These are phyloP conservation scores for Acanthopleura granulata DNA, from an alignment of 2,888 invertebrate genomes.

Conservation along the genomic window DNA sequence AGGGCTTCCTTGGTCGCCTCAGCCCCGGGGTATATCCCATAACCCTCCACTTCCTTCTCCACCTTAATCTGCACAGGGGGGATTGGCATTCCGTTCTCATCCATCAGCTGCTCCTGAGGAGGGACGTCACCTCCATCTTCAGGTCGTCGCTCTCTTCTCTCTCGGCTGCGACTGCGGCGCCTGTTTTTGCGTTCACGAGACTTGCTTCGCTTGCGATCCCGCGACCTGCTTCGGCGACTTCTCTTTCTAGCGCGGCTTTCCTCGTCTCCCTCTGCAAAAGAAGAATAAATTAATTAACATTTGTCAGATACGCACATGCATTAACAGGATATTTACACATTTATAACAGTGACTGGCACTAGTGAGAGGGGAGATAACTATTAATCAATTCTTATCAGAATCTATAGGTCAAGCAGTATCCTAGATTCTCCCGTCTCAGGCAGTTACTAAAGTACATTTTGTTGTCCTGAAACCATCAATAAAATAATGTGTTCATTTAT, in stretches of 20 bases:
- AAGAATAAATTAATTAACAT: not conserved
- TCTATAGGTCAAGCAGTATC: too few relatives aligned
- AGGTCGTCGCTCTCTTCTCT: conserved; percentile 15
- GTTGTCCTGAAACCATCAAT: too few relatives aligned
- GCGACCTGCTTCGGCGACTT: conserved; percentile 42
- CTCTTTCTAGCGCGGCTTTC: conserved; percentile 27
- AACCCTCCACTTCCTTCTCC: conserved; percentile 35
- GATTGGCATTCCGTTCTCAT: not conserved
- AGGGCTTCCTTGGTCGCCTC: not conserved
- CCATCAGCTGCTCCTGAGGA: conserved; percentile 16
- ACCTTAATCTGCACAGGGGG: conserved; percentile 24
- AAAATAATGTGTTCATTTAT: too few relatives aligned
- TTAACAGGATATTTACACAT: not conserved
- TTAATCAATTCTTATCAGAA: too few relatives aligned
- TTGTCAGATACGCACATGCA: conserved; percentile 25
- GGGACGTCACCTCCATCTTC: conserved; percentile 28
- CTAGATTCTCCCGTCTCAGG: too few relatives aligned
- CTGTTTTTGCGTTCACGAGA: conserved; percentile 25
- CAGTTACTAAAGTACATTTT: too few relatives aligned
- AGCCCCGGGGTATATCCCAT: conserved; percentile 5
- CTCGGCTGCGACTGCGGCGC: conserved; percentile 38
- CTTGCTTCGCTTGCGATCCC: conserved; percentile 36
- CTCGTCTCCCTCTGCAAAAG: conserved; percentile 15
- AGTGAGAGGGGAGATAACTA: too few relatives aligned
- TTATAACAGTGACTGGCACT: too few relatives aligned